Conservation (phyloP, 2,113 vertebrate genomes). For the Eubucco bourcierii region DNA sequence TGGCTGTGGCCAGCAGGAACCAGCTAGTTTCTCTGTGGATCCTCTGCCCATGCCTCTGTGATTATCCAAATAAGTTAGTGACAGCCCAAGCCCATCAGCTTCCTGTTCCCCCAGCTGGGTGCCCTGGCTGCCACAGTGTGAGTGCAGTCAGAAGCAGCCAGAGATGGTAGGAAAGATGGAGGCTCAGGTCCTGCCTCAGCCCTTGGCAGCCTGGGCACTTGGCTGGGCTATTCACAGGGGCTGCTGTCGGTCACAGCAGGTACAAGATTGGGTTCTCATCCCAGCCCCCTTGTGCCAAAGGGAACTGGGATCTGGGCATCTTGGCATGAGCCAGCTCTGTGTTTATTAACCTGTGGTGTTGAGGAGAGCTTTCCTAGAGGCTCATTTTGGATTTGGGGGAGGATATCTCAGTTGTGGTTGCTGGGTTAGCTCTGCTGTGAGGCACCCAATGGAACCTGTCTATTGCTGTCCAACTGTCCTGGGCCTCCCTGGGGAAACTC, state of each 20-base stretch:
- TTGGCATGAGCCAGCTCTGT: background rate
- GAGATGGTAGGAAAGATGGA: background rate
- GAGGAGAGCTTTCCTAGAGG: background rate
- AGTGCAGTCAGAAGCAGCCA: fast-evolving
- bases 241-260: background rate
- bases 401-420: background rate
- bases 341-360: background rate
- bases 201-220: background rate
- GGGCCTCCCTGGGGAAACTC: background rate
- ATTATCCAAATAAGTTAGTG: background rate
- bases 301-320: background rate
- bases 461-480: slow-evolving; percentile 40
- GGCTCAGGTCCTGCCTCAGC: background rate
- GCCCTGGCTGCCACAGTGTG: background rate
- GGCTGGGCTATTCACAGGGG: background rate
- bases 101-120: background rate
- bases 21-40: background rate
- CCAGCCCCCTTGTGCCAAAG: background rate
- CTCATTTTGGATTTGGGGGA: background rate
- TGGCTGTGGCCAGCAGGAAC: too few relatives aligned
- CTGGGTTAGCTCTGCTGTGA: background rate
- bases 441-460: background rate
- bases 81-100: background rate
- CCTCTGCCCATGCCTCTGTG: background rate
- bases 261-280: background rate